Base-by-base conservation (phyloP, 2,113 vertebrate genomes). In the Perca flavescens region DNA sequence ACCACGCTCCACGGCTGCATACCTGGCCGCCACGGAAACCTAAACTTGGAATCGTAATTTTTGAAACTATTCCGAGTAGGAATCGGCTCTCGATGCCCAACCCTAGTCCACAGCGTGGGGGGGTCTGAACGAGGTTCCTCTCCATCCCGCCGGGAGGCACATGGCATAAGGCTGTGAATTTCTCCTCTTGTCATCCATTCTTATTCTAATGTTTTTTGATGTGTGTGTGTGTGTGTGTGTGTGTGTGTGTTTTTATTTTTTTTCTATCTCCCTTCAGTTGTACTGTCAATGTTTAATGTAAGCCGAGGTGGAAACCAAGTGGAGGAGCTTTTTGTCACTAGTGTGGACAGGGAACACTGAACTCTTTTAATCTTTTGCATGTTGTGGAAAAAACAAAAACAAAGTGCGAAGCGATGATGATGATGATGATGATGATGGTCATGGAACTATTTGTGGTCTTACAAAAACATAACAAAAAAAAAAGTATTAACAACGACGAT, bases 381-480 rank as follows among this genome's bases (percentile, higher is more conserved):
- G 93, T 94, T 90, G 74, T 92, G 91, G 88, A 10, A 34, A 86
- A 86, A 34, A 86, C 86, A 86, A 86, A 34, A 86, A 86, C 28
- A 87, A 89, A 88, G 85, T 89, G 82, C 52, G 60, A 88, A 79
- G 84, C 79, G 53, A 82, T 87, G 34, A 34, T 34, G 31, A 31
- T 40, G 80, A 88, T 40, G 80, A 88, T 86, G 88, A 84, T 63
- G 80, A 64, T 89, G 80, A 61, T 86, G 90, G 80, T 86, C 52
- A 90, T 86, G 90, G 89, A 91, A 93, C 91, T 93, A 91, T 89
- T 89, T 93, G 92, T 93, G 90, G 91, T 94, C 88, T 92, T 86
- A 86, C 64, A 85, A 86, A 4, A 72, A 79, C 62, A 28, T 28
- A 28, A 28, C 28, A 2, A 28, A 25, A 25, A 86, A 74, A 80